A percentile compares a stretch with the other conserved stretches of the same genome.
phyloP scores from a whole-genome alignment of 2,113 vertebrate genomes.

The Sula dactylatra region DNA sequence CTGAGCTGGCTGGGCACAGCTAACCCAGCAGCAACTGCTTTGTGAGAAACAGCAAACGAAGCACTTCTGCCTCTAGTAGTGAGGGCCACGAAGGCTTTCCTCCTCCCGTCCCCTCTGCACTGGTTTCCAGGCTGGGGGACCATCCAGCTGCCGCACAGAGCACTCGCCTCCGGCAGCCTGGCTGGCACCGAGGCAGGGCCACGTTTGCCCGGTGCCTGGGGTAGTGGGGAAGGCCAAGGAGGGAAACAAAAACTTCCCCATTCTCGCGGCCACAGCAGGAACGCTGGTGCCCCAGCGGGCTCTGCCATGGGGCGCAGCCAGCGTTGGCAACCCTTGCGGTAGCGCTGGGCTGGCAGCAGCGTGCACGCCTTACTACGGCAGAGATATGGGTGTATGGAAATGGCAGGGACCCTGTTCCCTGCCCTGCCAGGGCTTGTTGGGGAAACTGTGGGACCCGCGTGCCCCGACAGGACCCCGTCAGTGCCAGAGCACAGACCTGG shows the following conservation, averaged over 20 bases:
- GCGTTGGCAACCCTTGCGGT: background rate
- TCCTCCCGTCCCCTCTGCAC: background rate
- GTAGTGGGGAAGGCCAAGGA: background rate
- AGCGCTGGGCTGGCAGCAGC: background rate
- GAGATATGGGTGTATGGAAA: background rate
- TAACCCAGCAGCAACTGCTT: background rate
- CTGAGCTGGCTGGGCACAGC: background rate
- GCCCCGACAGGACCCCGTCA: background rate
- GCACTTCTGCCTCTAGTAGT: background rate
- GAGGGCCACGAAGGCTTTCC: background rate
- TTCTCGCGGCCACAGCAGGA: rapidly evolving
- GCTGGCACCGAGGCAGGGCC: background rate
- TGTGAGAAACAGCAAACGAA: background rate
- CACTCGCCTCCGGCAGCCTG: background rate
- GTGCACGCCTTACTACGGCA: background rate
- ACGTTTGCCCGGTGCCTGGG: background rate
- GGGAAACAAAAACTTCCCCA: background rate
- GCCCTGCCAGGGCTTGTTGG: background rate
- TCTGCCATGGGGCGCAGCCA: background rate
- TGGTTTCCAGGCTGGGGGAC: background rate
- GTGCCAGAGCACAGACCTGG: background rate
- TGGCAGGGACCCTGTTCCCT: background rate
- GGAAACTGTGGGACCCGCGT: background rate
- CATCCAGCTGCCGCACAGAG: background rate
- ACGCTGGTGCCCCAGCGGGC: background rate